Conservation (phyloP, 2,888 invertebrate species). For the Yponomeuta evonymella region DNA sequence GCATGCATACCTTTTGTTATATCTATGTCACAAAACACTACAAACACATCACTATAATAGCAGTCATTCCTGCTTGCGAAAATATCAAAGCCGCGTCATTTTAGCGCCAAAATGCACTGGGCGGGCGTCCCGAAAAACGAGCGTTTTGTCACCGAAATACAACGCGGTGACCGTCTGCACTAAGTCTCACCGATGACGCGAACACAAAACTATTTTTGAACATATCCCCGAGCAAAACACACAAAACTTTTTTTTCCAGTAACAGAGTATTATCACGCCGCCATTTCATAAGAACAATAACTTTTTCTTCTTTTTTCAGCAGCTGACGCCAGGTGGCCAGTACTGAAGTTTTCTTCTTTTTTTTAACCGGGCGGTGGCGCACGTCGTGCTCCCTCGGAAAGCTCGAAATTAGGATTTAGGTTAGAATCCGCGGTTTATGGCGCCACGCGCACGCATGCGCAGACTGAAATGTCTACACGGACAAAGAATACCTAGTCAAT, state of each 20-base stretch:
- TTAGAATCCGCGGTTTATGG: conserved; percentile 67
- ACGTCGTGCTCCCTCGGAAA: conserved; percentile 57
- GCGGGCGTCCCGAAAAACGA: not conserved
- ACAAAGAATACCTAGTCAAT: conserved; percentile 41
- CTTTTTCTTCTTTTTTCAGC: not conserved
- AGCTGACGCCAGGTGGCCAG: not conserved
- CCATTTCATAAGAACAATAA: conserved; percentile 20
- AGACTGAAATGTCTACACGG: conserved; percentile 32
- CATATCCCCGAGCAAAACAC: conserved; percentile 33
- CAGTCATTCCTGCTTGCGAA: not conserved
- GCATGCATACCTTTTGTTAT: not conserved
- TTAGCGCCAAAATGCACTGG: conserved; percentile 22
- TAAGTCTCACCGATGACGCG: conserved; percentile 28
- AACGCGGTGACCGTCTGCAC: conserved; percentile 33
- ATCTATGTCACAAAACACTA: not conserved
- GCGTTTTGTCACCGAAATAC: conserved; percentile 55
- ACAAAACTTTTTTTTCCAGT: conserved; percentile 15
- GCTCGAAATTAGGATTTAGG: conserved; percentile 70
- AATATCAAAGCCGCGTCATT: not conserved
- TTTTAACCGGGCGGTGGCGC: conserved; percentile 60
- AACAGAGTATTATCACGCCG: conserved; percentile 11
- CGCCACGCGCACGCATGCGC: conserved; percentile 65
- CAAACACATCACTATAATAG: conserved; percentile 9
- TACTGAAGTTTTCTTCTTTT: conserved; percentile 5
- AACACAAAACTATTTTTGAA: conserved; percentile 47